Base-by-base conservation (phyloP, 2,888 invertebrate species). In the Aphidoletes aphidimyza region DNA sequence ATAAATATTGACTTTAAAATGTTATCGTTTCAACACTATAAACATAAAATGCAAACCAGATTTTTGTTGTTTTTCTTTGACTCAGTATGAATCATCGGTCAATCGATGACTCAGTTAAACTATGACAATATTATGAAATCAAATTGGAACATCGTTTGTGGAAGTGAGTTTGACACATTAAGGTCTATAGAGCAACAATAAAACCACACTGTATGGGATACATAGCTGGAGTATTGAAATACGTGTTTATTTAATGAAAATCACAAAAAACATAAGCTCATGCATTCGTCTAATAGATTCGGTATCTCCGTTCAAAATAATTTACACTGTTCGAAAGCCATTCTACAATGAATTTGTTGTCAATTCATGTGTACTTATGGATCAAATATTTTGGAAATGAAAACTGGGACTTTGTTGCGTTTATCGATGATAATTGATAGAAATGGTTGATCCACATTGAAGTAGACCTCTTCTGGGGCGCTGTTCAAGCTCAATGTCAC, bases 361-460 rank as follows among this genome's bases (percentile, higher is more conserved):
- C 9, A 37, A 39, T 37, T 37, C 14, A 17, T 78, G 11, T 34
- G 14, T 34, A 8, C 17, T 78, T 49, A 69, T 59, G 92, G 92
- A 86, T 92, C 89, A 86, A 90, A 90, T 69, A 92, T 89, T 87
- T 89, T 91, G 0, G 91, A 91, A 87, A 92, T 90, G 86, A 92
- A 92, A 59, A 92, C 85, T 0, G 92, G 92, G 5, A 91, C 86
- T 0, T 89, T 88, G n/a, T 89, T 88, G 19, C 88, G 87, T 5
- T 88, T 89, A 85, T 92, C 92, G 89, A 92, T 90, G 22, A 92
- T 87, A 0, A 92, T 87, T 0, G 90, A 89, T 84, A 92, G 86
- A 86, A 92, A 92, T 0, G 92, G 92, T 87, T 90, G 89, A 86
- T 92, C 89, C 0, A 90, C 91, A 69, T 86, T 89, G 85, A 92